These are phyloP conservation scores for Diorhabda sublineata DNA, from an alignment of 1,140 invertebrate species.

Conservation along the genomic window DNA sequence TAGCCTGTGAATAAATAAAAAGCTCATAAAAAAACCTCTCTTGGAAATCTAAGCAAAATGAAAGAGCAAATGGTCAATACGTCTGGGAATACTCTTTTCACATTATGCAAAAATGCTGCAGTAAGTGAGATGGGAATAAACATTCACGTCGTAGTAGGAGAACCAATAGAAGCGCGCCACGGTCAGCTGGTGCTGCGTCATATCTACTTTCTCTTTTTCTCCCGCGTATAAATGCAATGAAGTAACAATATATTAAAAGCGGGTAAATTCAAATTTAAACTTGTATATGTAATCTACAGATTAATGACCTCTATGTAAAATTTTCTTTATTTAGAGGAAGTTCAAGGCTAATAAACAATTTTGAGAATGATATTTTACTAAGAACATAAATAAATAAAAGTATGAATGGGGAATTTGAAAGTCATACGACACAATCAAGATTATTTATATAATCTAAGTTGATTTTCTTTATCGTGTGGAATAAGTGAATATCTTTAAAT, in stretches of 20 bases:
- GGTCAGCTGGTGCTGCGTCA: background rate
- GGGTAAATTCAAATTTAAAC: background rate
- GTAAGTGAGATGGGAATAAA: too few species aligned
- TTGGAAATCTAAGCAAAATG: background rate
- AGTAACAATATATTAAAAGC: background rate
- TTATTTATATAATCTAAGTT: too few species aligned
- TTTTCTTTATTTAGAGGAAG: background rate
- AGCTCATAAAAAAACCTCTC: background rate
- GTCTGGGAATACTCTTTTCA: too few species aligned
- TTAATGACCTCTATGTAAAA: background rate
- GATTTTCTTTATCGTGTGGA: too few species aligned
- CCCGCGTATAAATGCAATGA: background rate
- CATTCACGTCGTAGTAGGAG: background rate
- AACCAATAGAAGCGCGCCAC: background rate
- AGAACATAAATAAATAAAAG: too few species aligned
- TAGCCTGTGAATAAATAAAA: background rate
- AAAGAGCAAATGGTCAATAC: too few species aligned
- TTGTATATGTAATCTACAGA: background rate
- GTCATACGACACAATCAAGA: too few species aligned
- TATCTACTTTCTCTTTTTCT: background rate
- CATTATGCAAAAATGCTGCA: too few species aligned
- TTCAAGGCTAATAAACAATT: background rate
- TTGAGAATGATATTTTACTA: too few species aligned
- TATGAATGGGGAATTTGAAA: too few species aligned
- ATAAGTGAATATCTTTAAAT: too few species aligned